Base-by-base conservation (phyloP, 1,140 invertebrate genomes). In the Lithobius niger region DNA sequence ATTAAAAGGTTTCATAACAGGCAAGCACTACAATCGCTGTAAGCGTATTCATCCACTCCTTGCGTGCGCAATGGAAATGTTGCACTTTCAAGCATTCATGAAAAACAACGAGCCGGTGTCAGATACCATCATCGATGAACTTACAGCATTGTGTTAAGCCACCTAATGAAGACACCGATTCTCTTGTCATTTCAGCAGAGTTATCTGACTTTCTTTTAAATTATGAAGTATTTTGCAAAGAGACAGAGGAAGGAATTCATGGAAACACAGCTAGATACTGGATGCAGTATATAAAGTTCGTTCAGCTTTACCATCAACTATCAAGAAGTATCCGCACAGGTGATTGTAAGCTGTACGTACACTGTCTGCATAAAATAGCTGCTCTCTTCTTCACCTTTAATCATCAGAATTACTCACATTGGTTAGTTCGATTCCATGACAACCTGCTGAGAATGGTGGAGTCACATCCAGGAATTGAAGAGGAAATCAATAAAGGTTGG, bases 11-110 rank as follows among this genome's bases (percentile, higher is more conserved):
- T 70, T 75, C 65, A 28, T 73, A n/a, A 53, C 48, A 1, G 69
- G 69, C 3, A 72, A 70, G 62, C 68, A 75, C 61, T 76, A 67
- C 56, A 76, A 73, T 57, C 42, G 74, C 16, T 75, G 71, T 49
- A 76, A 74, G 59, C 57, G 67, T 27, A 40, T 76, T 1, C 70
- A 75, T 64, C 67, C 70, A 21, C 42, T 74, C 6, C 27, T 74
- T 1, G 53, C 68, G 49, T n/a, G 71, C 25, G 70, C 60, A 26
- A 58, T 74, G 31, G 56, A 70, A 65, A 68, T 69, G 44, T 47
- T 73, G 40, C 69, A 72, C 65, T 72, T 75, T 62, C 52, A 66
- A 61, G n/a, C n/a, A n/a, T n/a, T n/a, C n/a, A n/a, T n/a, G n/a
- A n/a, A n/a, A n/a, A n/a, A n/a, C n/a, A n/a, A n/a, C n/a, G n/a